phyloP scores from a whole-genome alignment of 30 jellyfish, hydroid and myxozoan genomes.

The Hydra vulgaris region DNA sequence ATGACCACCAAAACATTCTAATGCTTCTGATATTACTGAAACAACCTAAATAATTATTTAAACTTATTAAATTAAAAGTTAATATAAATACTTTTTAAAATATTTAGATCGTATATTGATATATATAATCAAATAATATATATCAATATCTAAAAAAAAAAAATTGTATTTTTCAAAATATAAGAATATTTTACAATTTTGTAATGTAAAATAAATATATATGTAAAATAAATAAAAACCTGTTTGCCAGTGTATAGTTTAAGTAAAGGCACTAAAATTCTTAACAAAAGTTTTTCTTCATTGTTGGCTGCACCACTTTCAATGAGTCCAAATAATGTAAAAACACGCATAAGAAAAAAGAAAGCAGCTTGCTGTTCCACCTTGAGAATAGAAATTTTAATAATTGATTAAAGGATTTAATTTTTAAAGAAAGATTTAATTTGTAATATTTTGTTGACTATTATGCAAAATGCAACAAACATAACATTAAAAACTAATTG shows the following conservation, averaged over 20 bases:
- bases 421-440: too few species aligned
- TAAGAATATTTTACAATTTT: too few species aligned
- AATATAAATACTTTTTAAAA: neutral
- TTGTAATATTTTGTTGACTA: too few species aligned
- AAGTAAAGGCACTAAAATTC: slow-evolving; percentile 73
- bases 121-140: neutral
- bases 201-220: too few species aligned
- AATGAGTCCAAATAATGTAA: slow-evolving; percentile 42
- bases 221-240: too few species aligned
- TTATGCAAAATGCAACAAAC: too few species aligned
- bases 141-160: too few species aligned
- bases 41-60: slow-evolving; percentile 27
- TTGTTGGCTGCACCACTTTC: slow-evolving; percentile 50
- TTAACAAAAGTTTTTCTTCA: slow-evolving; percentile 44
- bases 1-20: slow-evolving; percentile 95
- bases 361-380: slow-evolving; percentile 53
- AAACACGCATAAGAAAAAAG: slow-evolving; percentile 46
- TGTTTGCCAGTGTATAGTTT: slow-evolving; percentile 81
- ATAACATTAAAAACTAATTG: too few species aligned
- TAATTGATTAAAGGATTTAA: too few species aligned
- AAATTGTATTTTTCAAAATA: too few species aligned
- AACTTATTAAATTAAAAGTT: neutral
- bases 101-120: neutral
- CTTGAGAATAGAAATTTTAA: neutral
- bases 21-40: slow-evolving; percentile 66